A percentile compares a stretch with the other conserved stretches of the same genome.
Conservation (phyloP, 1,140 invertebrate species). For the Riptortus pedestris region DNA sequence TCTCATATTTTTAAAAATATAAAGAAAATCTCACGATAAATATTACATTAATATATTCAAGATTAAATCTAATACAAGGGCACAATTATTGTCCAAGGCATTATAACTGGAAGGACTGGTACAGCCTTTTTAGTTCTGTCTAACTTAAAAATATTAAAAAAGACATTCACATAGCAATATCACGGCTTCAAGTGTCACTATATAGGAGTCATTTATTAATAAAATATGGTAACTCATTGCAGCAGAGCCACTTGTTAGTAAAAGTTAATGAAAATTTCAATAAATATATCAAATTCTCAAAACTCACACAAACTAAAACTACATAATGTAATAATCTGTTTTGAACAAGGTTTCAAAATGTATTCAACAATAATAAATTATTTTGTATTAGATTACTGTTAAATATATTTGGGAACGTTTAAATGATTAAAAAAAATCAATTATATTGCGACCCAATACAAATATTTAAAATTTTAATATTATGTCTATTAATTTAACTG, state of each 20-base stretch:
- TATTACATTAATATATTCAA: not conserved
- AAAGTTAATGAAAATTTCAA: not conserved
- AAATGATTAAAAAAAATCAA: not conserved
- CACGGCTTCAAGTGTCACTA: not conserved
- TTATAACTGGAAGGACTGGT: not conserved
- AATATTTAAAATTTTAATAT: too few species aligned
- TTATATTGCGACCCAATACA: too few species aligned
- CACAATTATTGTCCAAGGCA: constrained; percentile 1
- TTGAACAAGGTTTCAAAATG: not conserved
- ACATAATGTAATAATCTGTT: not conserved
- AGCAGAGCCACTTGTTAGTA: not conserved
- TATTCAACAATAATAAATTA: not conserved
- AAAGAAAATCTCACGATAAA: not conserved
- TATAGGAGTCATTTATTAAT: not conserved
- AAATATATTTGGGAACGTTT: not conserved
- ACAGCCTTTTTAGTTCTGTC: not conserved
- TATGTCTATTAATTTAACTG: too few species aligned
- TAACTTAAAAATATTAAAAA: not conserved
- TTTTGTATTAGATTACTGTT: not conserved
- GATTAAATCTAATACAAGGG: not conserved
- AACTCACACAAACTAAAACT: not conserved
- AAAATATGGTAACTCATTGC: not conserved
- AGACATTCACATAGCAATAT: not conserved
- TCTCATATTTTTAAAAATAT: not conserved
- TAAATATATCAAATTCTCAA: not conserved